phyloP scores from a whole-genome alignment of 2,797 vertebrate species.

The Manis crassicaudata region DNA sequence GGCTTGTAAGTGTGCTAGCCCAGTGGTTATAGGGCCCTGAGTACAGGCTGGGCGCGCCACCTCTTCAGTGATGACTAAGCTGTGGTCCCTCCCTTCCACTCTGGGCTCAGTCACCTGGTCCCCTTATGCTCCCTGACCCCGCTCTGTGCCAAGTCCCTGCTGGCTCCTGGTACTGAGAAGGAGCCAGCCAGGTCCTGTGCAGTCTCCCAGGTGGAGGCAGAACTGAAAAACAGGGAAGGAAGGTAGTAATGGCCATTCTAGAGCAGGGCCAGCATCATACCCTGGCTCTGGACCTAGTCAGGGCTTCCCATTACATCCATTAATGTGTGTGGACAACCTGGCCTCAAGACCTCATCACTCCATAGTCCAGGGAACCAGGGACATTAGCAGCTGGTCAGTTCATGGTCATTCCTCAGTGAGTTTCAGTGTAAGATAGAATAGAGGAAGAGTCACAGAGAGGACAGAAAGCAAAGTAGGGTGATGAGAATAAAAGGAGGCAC shows the following conservation, averaged over 20 bases:
- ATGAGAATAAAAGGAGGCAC: not conserved
- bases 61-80: not conserved
- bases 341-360: not conserved
- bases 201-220: not conserved
- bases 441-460: too few species aligned
- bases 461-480: not conserved
- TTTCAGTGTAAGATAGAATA: not conserved
- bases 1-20: not conserved
- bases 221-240: not conserved
- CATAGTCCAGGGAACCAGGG: not conserved
- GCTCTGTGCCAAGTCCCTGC: not conserved
- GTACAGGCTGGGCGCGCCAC: not conserved
- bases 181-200: not conserved
- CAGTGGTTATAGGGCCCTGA: not conserved
- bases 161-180: not conserved
- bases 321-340: not conserved
- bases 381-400: too few species aligned
- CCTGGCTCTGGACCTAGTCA: not conserved
- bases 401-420: not conserved
- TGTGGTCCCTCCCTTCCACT: not conserved
- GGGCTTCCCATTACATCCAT: not conserved
- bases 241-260: not conserved
- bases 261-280: not conserved
- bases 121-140: not conserved
- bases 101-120: not conserved